Conservation (phyloP, 2,888 invertebrate genomes). For the Pilophorus perplexus region DNA sequence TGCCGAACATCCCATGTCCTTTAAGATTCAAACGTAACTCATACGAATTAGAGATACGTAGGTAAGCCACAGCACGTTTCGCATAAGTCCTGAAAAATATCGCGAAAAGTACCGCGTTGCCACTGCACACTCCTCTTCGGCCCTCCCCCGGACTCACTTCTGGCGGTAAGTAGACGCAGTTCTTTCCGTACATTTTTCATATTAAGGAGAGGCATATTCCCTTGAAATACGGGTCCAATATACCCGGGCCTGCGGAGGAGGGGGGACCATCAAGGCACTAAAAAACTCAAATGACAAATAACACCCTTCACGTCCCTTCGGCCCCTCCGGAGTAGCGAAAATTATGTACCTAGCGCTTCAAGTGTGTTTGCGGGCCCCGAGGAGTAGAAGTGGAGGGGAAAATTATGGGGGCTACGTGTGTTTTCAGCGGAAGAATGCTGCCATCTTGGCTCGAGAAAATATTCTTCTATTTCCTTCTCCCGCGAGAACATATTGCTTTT, state of each 20-base stretch:
- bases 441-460: background rate
- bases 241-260: too few species aligned
- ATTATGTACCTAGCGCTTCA: constrained; percentile 16
- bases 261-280: constrained; percentile 13
- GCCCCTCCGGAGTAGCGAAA: too few species aligned
- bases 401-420: constrained; percentile 28
- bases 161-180: too few species aligned
- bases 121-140: too few species aligned
- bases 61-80: too few species aligned
- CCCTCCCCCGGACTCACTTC: too few species aligned
- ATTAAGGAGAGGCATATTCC: constrained; percentile 20
- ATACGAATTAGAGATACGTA: too few species aligned
- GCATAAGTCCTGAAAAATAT: too few species aligned
- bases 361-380: background rate
- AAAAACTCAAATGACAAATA: constrained; percentile 32
- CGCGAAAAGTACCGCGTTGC: too few species aligned
- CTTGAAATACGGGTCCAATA: constrained; percentile 26
- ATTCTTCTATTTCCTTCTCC: background rate
- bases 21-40: too few species aligned
- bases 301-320: background rate
- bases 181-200: constrained; percentile 31
- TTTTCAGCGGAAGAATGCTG: constrained; percentile 20
- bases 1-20: too few species aligned
- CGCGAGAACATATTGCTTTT: too few species aligned
- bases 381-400: background rate